Base-by-base conservation (phyloP, 92 coral and sea anemone genomes). In the Palythoa heliodiscus region DNA sequence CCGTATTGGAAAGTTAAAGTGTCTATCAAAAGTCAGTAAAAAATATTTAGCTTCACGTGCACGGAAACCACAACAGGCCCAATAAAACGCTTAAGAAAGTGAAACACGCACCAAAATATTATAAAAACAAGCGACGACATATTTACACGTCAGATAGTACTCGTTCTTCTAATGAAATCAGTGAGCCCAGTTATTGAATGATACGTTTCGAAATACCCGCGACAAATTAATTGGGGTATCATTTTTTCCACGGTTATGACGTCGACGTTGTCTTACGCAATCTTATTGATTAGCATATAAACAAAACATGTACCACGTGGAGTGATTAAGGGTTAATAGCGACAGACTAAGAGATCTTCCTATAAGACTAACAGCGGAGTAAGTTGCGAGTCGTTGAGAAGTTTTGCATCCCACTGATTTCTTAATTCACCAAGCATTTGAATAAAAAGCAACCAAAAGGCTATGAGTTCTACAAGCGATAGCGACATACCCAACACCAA, bases 241-340 rank as follows among this genome's bases (percentile, higher is more conserved):
- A 43, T 43, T 5, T 43, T 5, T 5, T 8, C 50, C 73, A 19
- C 2, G 8, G 15, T 9, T 25, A 20, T 12, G 73, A 13, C 16
- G 17, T 11, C 2, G 5, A 8, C n/a, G n/a, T n/a, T 7, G 72
- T 64, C 24, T 72, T 74, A 53, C 78, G 61, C 78, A 74, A 74
- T 50, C 5, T 47, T 17, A 15, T 9, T 19, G 52, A 75, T 75
- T 76, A 47, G 81, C 81, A 76, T 76, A 76, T 53, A 76, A 76
- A 76, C 52, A 76, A 76, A 76, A 76, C 81, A 76, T 2, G 54
- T 7, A 54, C 81, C 81, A 76, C 81, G 67, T 76, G 81, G 50
- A 54, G 20, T 25, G 19, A 69, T 25, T 25, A 11, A 7, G 16
- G 24, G 39, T 29, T 69, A 11, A 25, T 13, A 69, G 17, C 25